These are phyloP conservation scores for Reticulitermes speratus DNA, from an alignment of 1,140 invertebrate species.

Conservation along the genomic window DNA sequence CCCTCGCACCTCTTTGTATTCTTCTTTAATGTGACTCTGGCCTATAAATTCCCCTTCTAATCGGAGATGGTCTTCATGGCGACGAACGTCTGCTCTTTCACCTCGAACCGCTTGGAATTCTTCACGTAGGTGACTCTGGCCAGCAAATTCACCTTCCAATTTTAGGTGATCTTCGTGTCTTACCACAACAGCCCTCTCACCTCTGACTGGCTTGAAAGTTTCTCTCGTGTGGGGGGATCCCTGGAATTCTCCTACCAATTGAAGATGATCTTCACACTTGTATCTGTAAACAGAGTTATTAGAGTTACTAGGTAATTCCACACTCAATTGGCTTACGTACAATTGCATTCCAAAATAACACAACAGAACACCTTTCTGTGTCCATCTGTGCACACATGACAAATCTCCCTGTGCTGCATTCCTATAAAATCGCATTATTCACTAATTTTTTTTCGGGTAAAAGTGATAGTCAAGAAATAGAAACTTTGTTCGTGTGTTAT, in stretches of 20 bases:
- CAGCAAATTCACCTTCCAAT: constrained; percentile 55
- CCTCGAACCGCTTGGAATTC: constrained; percentile 37
- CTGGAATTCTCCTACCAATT: constrained; percentile 55
- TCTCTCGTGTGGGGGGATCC: constrained; percentile 27
- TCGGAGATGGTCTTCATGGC: constrained; percentile 55
- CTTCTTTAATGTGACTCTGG: constrained; percentile 31
- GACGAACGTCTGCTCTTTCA: constrained; percentile 38
- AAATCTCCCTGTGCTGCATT: too few species aligned
- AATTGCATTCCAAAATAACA: too few species aligned
- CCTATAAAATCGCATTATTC: too few species aligned
- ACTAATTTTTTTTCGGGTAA: too few species aligned
- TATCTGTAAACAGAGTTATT: constrained; percentile 33
- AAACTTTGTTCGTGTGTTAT: too few species aligned
- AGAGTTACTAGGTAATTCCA: not conserved
- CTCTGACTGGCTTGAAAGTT: constrained; percentile 37
- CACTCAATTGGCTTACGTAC: not conserved
- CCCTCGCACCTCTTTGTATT: constrained; percentile 36
- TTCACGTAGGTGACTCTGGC: constrained; percentile 40
- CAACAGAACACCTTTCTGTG: too few species aligned
- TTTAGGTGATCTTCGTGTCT: constrained; percentile 55
- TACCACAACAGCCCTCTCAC: constrained; percentile 41
- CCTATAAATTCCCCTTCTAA: constrained; percentile 55
- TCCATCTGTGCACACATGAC: too few species aligned
- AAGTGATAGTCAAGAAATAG: too few species aligned
- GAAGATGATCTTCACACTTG: constrained; percentile 54